Conservation (phyloP, 2,888 invertebrate genomes). For the Metacarcinus magister region DNA sequence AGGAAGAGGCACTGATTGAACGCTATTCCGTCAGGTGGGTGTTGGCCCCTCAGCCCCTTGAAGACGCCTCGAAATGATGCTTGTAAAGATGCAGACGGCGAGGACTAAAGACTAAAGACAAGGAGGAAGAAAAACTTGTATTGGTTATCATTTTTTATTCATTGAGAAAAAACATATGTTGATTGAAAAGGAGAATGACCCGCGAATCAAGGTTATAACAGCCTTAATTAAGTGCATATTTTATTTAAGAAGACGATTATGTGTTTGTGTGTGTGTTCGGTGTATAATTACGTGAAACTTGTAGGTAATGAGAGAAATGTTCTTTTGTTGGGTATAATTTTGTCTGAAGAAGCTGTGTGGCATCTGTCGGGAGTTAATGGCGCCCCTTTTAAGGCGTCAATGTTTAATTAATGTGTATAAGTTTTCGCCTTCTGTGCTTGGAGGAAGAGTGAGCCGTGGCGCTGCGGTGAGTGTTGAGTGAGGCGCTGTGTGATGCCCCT, state of each 20-base stretch:
- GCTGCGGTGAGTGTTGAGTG: neutral
- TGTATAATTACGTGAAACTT: neutral
- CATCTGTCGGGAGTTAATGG: neutral
- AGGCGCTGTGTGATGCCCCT: neutral
- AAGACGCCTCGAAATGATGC: too few species aligned
- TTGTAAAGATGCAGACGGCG: too few species aligned
- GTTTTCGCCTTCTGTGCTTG: constrained; percentile 13
- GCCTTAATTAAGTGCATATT: neutral
- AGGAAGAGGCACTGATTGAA: neutral
- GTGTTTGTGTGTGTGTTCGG: neutral
- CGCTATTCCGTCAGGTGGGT: neutral
- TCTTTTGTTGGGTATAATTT: neutral
- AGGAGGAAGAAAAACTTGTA: neutral
- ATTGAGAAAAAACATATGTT: neutral
- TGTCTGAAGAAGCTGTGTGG: neutral
- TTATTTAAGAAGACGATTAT: neutral
- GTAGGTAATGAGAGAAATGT: neutral
- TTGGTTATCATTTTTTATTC: neutral
- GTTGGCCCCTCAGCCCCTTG: too few species aligned
- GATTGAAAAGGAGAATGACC: neutral
- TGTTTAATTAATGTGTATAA: neutral
- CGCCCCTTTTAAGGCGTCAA: neutral
- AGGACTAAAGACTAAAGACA: neutral
- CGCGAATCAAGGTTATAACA: neutral
- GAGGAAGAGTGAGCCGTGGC: neutral